Base-by-base conservation (phyloP, 2,113 vertebrate species). In the Channa argus region DNA sequence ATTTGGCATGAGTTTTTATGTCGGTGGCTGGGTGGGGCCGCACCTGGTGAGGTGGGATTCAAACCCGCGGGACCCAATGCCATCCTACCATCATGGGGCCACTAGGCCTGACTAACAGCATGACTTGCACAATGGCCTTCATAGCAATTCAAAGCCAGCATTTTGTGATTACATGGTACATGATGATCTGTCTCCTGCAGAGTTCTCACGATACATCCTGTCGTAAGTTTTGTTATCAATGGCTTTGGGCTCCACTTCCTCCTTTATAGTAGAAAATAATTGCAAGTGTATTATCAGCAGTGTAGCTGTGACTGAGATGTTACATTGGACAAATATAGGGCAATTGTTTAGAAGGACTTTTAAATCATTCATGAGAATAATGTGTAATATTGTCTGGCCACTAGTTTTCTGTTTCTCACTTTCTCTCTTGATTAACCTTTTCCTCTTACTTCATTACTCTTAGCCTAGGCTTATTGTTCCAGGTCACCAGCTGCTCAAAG, bases 141-240 rank as follows among this genome's bases (percentile, higher is more conserved):
- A 24, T 24, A 24, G 24, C 24, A 24, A 47, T 41, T 63, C 8
- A 68, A 72, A 73, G 49, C 33, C 46, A 62, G 12, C 46, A 44
- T 51, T 44, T 69, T n/a, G 13, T 64, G 15, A 64, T 77, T 72
- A 39, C n/a, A 43, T 34, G 24, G 11, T 46, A 39, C 59, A 39
- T 34, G 60, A 36, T 45, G 36, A 44, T 15, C 2, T 58, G 51
- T 38, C 63, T 54, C 58, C 69, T 46, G 52, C 52, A 51, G 37
- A 64, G 60, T 47, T 72, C 59, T 39, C 49, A 60, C 41, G 43
- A 13, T 62, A 67, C n/a, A 46, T 70, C 65, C 49, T 50, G 56
- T 64, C 63, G 63, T 56, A 82, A 77, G 62, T 55, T 61, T 56
- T 46, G 56, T 68, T 71, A 59, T 74, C 44, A 53, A 59, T 61